Evolutionary conservation across 1,140 invertebrate species (phyloP), one percentile per base, ranked within the genome.

Genomic region (Eufriesea mexicana): DNA sequence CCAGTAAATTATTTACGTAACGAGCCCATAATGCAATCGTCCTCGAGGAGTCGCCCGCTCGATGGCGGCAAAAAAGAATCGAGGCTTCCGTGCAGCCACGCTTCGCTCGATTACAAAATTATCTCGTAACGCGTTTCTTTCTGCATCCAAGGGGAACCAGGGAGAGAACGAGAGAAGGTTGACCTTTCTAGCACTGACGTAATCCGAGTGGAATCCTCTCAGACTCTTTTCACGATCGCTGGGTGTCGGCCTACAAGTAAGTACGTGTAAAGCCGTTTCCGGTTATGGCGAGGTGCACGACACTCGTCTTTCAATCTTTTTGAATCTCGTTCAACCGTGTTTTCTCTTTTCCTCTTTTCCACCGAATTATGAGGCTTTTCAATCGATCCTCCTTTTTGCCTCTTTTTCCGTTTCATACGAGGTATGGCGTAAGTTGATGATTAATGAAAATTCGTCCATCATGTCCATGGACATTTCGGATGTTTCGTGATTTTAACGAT

Each of bases 71-170:
- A 25, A 47, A 47, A 47, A 28, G 23, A 45, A 57, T 35, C 35
- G 35, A 45, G 42, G 14, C 55, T 45, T 51, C 23, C 23, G 16
- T 45, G 64, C 10, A 18, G 28, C 25, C 16, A 70, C 45, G 42
- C 18, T 76, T 23, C 35, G n/a, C 47, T 57, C n/a, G 49, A 54
- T 77, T 77, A 67, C 75, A 77, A 67, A 77, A 77, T 54, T 61
- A 67, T 42, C 49, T 77, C 75, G 61, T 67, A 77, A 77, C 20
- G 23, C 49, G 62, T 67, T 54, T 45, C 75, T 55, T 42, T 77
- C 42, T 55, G 61, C 75, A 45, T 51, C 49, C 28, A 45, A 54
- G 61, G 62, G 51, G 23, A 64, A 66, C 49, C 49, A 23, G 47
- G 1, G 35, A 45, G 23, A 68, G 42, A 68, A 67, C 6, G n/a